Evolutionary conservation across 2,113 vertebrate genomes (phyloP).

Genomic region (Ahaetulla prasina): DNA sequence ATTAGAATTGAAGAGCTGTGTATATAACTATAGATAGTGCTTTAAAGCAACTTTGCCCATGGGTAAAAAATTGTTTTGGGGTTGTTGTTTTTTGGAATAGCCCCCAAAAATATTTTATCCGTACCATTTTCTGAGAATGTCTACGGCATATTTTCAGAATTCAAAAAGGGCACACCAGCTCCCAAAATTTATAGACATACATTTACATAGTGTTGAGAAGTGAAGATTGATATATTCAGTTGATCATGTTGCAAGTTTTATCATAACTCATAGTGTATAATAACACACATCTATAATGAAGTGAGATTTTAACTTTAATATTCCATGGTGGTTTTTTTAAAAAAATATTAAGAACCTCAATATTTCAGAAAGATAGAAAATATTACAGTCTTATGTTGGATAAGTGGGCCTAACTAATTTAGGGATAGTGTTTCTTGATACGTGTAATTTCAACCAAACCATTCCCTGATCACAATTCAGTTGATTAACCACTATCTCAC

Average conservation of each 20-base stretch:
- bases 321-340: no score
- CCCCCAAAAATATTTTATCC: not conserved
- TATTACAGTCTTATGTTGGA: not conserved
- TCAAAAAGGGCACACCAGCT: not conserved
- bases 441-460: not conserved
- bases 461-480: not conserved
- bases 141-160: not conserved
- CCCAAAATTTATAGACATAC: not conserved
- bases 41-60: not conserved
- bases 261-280: not conserved
- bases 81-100: not conserved
- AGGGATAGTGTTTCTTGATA: not conserved
- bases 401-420: not conserved
- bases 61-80: not conserved
- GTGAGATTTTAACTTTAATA: not conserved
- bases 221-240: not conserved
- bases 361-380: not conserved
- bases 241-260: not conserved
- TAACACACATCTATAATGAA: not conserved
- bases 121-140: not conserved
- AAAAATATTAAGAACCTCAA: not conserved
- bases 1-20: not conserved
- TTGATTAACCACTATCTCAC: not conserved
- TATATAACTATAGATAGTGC: not conserved
- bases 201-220: not conserved